Base-by-base conservation (phyloP, 2,113 vertebrate genomes). In the Tauraco erythrolophus region DNA sequence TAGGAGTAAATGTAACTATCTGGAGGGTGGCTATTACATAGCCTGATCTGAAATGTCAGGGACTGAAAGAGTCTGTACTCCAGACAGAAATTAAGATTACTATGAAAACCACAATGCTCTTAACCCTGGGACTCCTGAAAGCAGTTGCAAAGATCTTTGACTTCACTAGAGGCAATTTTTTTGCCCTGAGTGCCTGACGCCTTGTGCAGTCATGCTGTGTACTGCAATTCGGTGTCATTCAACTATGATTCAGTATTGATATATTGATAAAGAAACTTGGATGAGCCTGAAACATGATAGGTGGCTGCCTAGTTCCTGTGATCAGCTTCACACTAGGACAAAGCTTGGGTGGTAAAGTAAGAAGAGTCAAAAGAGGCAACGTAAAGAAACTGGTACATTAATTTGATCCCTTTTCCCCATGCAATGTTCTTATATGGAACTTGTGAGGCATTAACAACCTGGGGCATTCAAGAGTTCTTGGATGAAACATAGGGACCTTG, bases 181-280 rank as follows among this genome's bases (percentile, higher is more conserved):
- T 94, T 71, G 14, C 51, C 84, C 22, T 28, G 19, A 65, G 54
- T 71, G 56, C 45, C 48, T 2, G 3, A 75, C 28, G 24, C 48
- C 31, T 74, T 92, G 92, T 60, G 70, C 54, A 92, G 25, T 90
- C 48, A 21, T 46, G 46, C 45, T 93, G 45, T 17, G 31, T 72
- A 31, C 66, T 92, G 68, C 89, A 84, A 62, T 94, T 89, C 83
- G 37, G 11, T 88, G 58, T 85, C 78, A 77, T 77, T 97, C 90
- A 94, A 28, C 50, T 76, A 57, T 65, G 66, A 87, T 85, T 93
- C 75, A 45, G 78, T 69, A 79, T 31, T 88, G 92, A 76, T 85
- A 89, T 16, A 82, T 78, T 72, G 87, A 82, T 94, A 79, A 88
- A 89, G 82, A 89, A 96, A 85, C 37, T 77, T 88, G n/a, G 11